phyloP scores from a whole-genome alignment of 2,797 vertebrate species.

The Enteromius unitaeniatus region DNA sequence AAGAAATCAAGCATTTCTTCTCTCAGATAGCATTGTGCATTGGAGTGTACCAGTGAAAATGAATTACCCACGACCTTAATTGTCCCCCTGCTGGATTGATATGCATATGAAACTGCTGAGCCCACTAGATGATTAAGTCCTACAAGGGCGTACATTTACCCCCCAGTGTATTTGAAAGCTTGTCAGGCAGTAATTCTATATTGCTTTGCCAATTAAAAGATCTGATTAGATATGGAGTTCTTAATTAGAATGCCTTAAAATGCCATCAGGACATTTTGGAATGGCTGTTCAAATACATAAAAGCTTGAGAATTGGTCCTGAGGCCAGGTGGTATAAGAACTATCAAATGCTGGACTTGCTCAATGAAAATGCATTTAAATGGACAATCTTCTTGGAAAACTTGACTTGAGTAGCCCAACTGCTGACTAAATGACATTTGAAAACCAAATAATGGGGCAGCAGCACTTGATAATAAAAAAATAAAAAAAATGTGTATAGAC shows the following conservation, averaged over 20 bases:
- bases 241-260: constrained; percentile 54
- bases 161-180: constrained; percentile 44
- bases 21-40: constrained; percentile 31
- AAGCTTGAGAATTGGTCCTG: constrained; percentile 15
- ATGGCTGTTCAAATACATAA: constrained; percentile 36
- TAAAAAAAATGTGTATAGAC: background rate
- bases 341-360: constrained; percentile 9
- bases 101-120: constrained; percentile 44
- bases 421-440: background rate
- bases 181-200: constrained; percentile 54
- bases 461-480: background rate
- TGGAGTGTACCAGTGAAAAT: constrained; percentile 52
- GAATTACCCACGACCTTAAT: constrained; percentile 67
- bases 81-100: constrained; percentile 54
- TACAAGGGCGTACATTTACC: constrained; percentile 50
- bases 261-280: constrained; percentile 34
- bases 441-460: background rate
- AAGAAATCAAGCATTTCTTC: constrained; percentile 14
- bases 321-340: constrained; percentile 7
- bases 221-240: constrained; percentile 53
- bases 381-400: background rate
- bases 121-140: constrained; percentile 47
- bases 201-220: constrained; percentile 59
- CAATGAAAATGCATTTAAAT: constrained; percentile 1
- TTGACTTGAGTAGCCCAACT: background rate